phyloP scores from a whole-genome alignment of 1,140 invertebrate species.

The Achroia grisella region DNA sequence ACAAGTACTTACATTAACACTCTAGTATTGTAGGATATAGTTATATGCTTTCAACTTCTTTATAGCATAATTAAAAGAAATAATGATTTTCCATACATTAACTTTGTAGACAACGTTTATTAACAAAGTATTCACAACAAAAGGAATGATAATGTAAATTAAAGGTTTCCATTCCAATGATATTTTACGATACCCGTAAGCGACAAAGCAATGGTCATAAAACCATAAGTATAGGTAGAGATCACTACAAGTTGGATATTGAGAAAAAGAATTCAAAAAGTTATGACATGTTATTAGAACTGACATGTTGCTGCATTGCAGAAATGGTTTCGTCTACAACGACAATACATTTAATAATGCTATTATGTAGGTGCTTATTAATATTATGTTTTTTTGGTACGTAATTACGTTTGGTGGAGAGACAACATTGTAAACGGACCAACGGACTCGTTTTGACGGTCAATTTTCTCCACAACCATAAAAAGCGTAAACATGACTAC shows the following conservation, averaged over 20 bases:
- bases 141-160: constrained; percentile 67
- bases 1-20: no score
- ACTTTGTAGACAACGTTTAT: constrained; percentile 49
- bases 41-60: neutral
- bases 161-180: constrained; percentile 57
- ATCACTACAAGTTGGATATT: constrained; percentile 2
- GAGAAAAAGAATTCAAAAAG: neutral
- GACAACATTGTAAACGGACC: constrained; percentile 30
- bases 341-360: neutral
- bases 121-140: constrained; percentile 51
- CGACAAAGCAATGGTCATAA: constrained; percentile 55
- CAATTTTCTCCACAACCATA: constrained; percentile 48
- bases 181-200: constrained; percentile 61
- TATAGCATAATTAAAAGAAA: constrained; percentile 12
- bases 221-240: constrained; percentile 40
- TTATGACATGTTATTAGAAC: neutral
- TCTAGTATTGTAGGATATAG: no score
- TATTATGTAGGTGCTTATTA: neutral
- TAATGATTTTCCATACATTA: constrained; percentile 24
- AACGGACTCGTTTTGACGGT: constrained; percentile 34
- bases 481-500: constrained; percentile 44
- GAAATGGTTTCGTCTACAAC: neutral
- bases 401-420: constrained; percentile 17
- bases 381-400: constrained; percentile 7
- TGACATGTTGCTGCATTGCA: neutral